Percentiles rank a stretch among this genome's conserved stretches.
Evolutionary conservation across 2,113 vertebrate genomes (phyloP).

Genomic region (Mesocricetus auratus): DNA sequence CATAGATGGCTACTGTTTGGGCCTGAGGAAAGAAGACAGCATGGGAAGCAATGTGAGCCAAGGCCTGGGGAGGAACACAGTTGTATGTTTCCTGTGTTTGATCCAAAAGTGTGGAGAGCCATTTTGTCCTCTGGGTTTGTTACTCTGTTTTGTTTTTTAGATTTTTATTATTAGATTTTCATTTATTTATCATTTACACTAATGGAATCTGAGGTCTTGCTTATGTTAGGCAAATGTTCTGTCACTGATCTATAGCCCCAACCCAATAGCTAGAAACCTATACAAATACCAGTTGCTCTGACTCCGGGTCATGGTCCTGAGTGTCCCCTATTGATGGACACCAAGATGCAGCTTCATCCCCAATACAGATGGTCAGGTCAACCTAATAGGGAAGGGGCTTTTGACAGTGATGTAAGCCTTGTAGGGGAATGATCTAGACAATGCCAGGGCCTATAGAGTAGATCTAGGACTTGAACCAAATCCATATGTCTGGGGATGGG

Average conservation of each 20-base stretch:
- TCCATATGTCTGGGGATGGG: not conserved
- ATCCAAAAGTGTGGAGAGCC: not conserved
- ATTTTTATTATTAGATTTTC: not conserved
- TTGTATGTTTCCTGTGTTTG: not conserved
- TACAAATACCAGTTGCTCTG: not conserved
- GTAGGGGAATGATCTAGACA: not conserved
- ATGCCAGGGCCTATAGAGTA: not conserved
- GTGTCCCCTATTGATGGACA: not conserved
- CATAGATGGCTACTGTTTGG: not conserved
- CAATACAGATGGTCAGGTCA: not conserved
- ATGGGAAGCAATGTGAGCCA: not conserved
- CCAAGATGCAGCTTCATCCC: not conserved
- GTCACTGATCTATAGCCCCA: not conserved
- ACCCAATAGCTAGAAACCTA: not conserved
- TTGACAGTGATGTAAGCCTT: not conserved
- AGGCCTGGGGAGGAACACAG: not conserved
- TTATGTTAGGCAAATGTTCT: not conserved
- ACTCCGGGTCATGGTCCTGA: not conserved
- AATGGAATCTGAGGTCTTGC: not conserved
- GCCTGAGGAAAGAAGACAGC: not conserved
- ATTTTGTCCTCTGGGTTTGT: not conserved
- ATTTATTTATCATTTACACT: not conserved
- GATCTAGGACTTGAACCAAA: not conserved
- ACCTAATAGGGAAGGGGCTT: not conserved
- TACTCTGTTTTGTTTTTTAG: not conserved